Evolutionary conservation across 2,888 invertebrate genomes (phyloP).

Genomic region (Eupithecia subumbrata): DNA sequence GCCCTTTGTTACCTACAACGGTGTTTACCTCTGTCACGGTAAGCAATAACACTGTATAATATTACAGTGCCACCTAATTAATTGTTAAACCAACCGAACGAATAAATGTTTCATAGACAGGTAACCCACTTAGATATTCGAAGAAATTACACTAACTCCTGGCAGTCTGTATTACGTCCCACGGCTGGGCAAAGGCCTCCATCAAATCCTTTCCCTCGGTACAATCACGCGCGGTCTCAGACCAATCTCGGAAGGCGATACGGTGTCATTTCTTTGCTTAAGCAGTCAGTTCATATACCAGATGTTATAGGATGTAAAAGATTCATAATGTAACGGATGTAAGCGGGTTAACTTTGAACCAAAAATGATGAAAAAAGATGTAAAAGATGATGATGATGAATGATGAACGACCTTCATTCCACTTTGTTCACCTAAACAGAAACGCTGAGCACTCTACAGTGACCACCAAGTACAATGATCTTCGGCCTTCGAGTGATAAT

Average conservation of each 20-base stretch:
- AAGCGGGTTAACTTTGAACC: too few species aligned
- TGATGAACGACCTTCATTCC: background rate
- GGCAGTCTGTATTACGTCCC: background rate
- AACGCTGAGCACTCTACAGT: background rate
- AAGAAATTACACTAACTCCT: background rate
- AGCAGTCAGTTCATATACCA: background rate
- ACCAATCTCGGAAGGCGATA: background rate
- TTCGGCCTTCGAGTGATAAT: constrained; percentile 50
- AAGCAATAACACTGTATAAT: background rate
- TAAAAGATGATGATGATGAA: background rate
- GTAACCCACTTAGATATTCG: background rate
- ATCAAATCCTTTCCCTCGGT: background rate
- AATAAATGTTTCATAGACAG: background rate
- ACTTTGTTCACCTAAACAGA: background rate
- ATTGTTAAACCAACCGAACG: background rate
- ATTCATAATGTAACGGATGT: background rate
- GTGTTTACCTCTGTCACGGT: background rate
- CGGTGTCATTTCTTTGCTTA: background rate
- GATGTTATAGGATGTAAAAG: background rate
- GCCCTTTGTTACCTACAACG: constrained; percentile 13
- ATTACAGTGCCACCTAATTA: background rate
- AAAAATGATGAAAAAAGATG: background rate
- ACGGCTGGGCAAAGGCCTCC: background rate
- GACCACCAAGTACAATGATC: constrained; percentile 47
- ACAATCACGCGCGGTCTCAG: background rate